Evolutionary conservation across 1,140 invertebrate genomes (phyloP).

Genomic region (Olivierus martensii): DNA sequence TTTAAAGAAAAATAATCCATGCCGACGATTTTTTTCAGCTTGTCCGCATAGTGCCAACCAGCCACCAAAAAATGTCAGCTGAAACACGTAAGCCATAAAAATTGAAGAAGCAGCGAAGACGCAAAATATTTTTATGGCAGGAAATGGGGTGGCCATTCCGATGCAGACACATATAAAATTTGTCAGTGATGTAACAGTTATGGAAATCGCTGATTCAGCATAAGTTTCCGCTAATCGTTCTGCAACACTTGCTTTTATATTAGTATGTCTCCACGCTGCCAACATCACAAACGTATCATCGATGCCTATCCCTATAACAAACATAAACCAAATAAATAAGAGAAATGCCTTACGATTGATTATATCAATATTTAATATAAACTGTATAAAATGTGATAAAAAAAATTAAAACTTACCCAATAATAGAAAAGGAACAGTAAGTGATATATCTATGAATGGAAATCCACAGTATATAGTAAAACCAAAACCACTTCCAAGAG

Average conservation of each 20-base stretch:
- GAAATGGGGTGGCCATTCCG: constrained; percentile 78
- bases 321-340: no score
- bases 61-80: constrained; percentile 82
- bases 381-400: no score
- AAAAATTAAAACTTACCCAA: constrained; percentile 53
- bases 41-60: constrained; percentile 79
- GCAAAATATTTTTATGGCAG: constrained; percentile 75
- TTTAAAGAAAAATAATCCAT: constrained; percentile 50
- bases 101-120: constrained; percentile 85
- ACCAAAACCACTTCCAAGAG: constrained; percentile 74
- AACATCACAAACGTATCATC: constrained; percentile 29
- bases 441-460: constrained; percentile 84
- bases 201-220: constrained; percentile 30
- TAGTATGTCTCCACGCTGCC: constrained; percentile 28
- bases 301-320: background rate
- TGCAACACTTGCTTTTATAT: constrained; percentile 32
- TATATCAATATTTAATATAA: no score
- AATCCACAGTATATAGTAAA: constrained; percentile 73
- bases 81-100: constrained; percentile 81
- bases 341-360: no score
- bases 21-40: constrained; percentile 63
- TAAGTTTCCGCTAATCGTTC: constrained; percentile 28
- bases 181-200: constrained; percentile 32
- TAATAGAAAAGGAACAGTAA: constrained; percentile 85
- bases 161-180: constrained; percentile 30